phyloP scores from a whole-genome alignment of 1,140 invertebrate species.

The Drosophila simulans region DNA sequence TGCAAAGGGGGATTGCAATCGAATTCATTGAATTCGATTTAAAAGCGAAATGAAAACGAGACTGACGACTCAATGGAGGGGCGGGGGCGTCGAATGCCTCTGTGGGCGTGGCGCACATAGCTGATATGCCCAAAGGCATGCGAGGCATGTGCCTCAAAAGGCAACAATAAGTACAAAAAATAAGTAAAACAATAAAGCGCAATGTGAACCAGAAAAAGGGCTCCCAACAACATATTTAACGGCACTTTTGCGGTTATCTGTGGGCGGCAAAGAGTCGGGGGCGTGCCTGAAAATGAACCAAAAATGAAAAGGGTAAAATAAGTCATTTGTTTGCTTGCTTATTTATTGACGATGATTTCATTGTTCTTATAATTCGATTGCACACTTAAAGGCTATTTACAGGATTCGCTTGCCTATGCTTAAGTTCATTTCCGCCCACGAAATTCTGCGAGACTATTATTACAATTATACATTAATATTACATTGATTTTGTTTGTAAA shows the following conservation, averaged over 20 bases:
- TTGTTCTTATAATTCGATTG: conserved; percentile 63
- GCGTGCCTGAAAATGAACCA: conserved; percentile 14
- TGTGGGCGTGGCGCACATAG: conserved; percentile 35
- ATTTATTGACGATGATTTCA: conserved; percentile 69
- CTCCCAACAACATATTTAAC: conserved; percentile 56
- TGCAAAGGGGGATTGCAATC: conserved; percentile 75
- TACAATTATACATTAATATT: conserved; percentile 48
- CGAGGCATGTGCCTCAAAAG: conserved; percentile 22
- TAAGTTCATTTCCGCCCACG: conserved; percentile 12
- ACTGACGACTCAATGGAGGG: not conserved
- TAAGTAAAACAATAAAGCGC: conserved; percentile 32
- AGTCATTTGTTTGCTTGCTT: conserved; percentile 33
- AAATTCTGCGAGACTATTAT: conserved; percentile 30
- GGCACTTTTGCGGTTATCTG: conserved; percentile 60
- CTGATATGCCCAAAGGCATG: conserved; percentile 18
- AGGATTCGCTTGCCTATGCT: conserved; percentile 50
- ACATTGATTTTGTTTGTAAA: conserved; percentile 60
- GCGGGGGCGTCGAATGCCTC: conserved; percentile 10
- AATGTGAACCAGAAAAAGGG: conserved; percentile 21
- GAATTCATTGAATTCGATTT: conserved; percentile 82
- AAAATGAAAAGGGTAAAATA: not conserved
- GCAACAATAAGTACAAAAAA: conserved; percentile 9
- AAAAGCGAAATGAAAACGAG: conserved; percentile 66
- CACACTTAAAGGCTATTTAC: conserved; percentile 73
- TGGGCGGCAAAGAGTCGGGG: conserved; percentile 6